Evolutionary conservation across 1,140 invertebrate genomes (phyloP).

Genomic region (Rhopalosiphum maidis): DNA sequence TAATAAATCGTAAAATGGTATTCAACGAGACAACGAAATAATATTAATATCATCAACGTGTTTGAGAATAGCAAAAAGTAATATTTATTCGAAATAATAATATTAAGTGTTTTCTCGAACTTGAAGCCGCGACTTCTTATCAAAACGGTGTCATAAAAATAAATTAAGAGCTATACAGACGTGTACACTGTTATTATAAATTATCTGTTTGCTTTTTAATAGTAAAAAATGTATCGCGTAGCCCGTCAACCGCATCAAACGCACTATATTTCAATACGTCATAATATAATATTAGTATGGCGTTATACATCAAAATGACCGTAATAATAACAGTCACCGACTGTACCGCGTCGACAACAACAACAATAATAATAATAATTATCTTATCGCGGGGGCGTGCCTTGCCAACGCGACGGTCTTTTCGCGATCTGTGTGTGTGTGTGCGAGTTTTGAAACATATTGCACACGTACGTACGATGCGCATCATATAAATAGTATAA

Average conservation of each 20-base stretch:
- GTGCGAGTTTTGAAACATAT: not conserved
- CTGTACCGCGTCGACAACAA: not conserved
- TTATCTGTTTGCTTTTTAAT: too few species aligned
- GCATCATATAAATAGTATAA: too few species aligned
- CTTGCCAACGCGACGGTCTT: not conserved
- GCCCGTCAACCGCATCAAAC: too few species aligned
- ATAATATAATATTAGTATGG: too few species aligned
- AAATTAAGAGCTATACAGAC: not conserved
- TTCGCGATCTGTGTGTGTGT: not conserved
- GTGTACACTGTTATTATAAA: not conserved
- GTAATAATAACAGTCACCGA: too few species aligned
- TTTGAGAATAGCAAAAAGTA: not conserved
- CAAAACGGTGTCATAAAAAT: not conserved
- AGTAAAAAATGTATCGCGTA: too few species aligned
- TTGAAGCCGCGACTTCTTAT: not conserved
- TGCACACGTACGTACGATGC: too few species aligned
- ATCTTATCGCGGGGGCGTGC: not conserved
- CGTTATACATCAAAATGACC: too few species aligned
- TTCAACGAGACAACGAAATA: too few species aligned
- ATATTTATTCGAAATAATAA: not conserved
- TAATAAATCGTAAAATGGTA: not conserved
- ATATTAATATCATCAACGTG: not conserved
- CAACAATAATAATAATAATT: not conserved
- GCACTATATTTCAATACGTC: too few species aligned
- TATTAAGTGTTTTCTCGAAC: not conserved